These are phyloP conservation scores for Acomys russatus DNA, from an alignment of 2,797 vertebrate species.

Conservation along the genomic window DNA sequence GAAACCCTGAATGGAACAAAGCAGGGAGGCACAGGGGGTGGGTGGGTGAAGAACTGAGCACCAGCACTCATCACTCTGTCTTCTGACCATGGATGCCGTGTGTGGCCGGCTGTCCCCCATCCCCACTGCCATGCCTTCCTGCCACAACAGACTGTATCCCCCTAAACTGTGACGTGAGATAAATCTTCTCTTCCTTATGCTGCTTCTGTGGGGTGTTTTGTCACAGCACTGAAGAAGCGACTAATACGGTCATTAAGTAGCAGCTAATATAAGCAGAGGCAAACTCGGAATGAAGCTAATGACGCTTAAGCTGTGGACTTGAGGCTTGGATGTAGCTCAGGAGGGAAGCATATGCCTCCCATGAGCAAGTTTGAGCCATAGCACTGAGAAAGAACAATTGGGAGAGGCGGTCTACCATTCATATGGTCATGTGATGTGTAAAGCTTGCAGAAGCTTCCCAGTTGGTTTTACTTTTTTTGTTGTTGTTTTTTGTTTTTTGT, in stretches of 20 bases:
- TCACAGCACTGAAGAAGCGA: not conserved
- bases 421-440: not conserved
- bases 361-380: not conserved
- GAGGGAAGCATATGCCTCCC: not conserved
- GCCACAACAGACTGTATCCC: too few relatives aligned
- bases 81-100: not conserved
- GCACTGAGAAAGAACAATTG: not conserved
- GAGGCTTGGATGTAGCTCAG: not conserved
- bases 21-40: not conserved
- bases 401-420: not conserved
- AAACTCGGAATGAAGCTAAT: not conserved
- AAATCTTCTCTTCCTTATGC: not conserved
- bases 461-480: not conserved
- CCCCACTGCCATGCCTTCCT: not conserved
- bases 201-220: not conserved
- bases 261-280: not conserved
- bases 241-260: not conserved
- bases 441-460: not conserved
- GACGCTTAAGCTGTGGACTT: not conserved
- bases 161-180: not conserved
- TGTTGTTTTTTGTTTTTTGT: too few relatives aligned
- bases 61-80: not conserved
- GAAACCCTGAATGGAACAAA: not conserved
- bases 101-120: not conserved
- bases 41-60: not conserved